Conservation (phyloP, 2,113 vertebrate species). For the Heptranchias perlo region DNA sequence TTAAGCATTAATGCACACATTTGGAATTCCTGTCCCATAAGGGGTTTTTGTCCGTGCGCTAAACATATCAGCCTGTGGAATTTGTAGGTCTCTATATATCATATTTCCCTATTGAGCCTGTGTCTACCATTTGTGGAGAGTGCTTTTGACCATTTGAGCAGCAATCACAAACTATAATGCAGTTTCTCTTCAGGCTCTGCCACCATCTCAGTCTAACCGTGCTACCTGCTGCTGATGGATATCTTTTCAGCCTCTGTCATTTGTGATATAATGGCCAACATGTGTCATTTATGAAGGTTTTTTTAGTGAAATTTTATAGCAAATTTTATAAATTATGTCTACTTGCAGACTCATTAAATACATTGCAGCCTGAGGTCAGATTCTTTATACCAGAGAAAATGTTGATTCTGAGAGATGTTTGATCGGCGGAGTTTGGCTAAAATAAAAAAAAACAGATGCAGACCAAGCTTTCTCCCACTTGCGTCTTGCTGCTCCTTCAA, state of each 20-base stretch:
- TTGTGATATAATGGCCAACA: background rate
- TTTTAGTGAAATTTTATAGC: no score
- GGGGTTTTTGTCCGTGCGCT: background rate
- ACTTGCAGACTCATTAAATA: background rate
- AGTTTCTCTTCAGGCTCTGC: background rate
- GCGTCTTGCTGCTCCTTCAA: background rate
- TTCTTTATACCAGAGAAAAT: background rate
- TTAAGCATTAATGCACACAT: background rate
- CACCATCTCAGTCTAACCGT: background rate
- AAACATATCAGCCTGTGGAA: background rate
- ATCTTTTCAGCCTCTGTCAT: background rate
- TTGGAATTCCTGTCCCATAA: background rate
- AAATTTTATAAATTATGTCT: background rate
- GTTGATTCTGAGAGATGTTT: background rate
- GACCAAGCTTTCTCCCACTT: background rate
- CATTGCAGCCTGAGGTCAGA: background rate
- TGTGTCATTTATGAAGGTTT: background rate
- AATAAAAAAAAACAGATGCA: background rate
- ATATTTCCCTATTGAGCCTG: background rate
- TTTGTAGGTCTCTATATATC: background rate
- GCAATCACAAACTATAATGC: background rate
- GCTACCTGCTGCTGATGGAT: background rate
- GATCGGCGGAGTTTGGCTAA: background rate
- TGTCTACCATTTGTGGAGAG: background rate
- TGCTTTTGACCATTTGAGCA: background rate